Percentiles rank a stretch among this genome's conserved stretches.
Conservation (phyloP, 2,113 vertebrate genomes). For the Podocnemis expansa region DNA sequence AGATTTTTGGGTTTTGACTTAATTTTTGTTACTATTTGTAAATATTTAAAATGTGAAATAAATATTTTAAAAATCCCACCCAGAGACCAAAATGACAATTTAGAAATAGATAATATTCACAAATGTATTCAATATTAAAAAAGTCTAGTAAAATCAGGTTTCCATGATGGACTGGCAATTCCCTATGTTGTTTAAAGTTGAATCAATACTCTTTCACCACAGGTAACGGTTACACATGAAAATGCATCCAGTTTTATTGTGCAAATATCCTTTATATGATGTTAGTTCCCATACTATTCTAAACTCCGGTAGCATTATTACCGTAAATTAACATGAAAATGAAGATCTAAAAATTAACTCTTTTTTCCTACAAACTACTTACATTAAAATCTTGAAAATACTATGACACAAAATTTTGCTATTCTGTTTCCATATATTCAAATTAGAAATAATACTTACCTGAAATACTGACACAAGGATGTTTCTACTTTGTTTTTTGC, state of each 20-base stretch:
- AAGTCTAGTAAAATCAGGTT: not conserved
- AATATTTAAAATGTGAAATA: not conserved
- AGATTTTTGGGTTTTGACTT: not conserved
- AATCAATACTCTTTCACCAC: not conserved
- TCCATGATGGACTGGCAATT: not conserved
- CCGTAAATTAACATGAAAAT: not conserved
- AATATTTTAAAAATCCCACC: not conserved
- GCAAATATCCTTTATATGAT: not conserved
- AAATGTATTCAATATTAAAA: not conserved
- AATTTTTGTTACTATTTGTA: not conserved
- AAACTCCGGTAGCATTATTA: not conserved
- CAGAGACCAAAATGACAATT: not conserved
- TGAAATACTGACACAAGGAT: not conserved
- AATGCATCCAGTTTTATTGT: not conserved
- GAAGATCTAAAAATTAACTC: not conserved
- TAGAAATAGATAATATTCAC: not conserved
- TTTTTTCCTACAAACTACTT: not conserved
- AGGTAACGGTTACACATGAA: not conserved
- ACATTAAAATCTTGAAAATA: not conserved
- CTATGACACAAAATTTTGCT: too few relatives aligned
- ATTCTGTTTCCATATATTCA: not conserved
- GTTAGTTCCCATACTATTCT: not conserved
- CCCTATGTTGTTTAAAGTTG: not conserved
- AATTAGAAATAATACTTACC: not conserved
- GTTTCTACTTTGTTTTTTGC: not conserved